Conservation (phyloP, 1,140 invertebrate species). For the Leguminivora glycinivorella region DNA sequence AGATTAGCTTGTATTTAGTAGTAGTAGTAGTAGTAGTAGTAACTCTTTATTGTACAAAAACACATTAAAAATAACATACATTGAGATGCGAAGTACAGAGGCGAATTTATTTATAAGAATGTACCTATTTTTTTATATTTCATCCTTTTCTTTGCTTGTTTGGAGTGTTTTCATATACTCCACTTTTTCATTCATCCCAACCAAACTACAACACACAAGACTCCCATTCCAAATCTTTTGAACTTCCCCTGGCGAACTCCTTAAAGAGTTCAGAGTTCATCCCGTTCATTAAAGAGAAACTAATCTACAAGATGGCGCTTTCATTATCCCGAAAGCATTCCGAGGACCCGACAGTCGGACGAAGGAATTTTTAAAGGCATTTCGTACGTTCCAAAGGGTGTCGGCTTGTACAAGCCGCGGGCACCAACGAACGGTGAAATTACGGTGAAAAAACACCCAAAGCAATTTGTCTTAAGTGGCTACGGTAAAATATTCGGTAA, state of each 20-base stretch:
- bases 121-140: no score
- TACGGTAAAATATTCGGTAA: constrained; percentile 69
- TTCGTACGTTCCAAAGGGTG: constrained; percentile 24
- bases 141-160: no score
- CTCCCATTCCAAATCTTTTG: constrained; percentile 14
- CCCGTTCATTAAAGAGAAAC: constrained; percentile 23
- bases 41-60: no score
- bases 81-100: no score
- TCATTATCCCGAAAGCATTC: constrained; percentile 26
- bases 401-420: not conserved
- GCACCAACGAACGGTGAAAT: constrained; percentile 55
- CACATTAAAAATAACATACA: no score
- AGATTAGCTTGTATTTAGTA: no score
- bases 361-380: constrained; percentile 25
- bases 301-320: constrained; percentile 25
- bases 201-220: not conserved
- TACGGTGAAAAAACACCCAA: constrained; percentile 42
- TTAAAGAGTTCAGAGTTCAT: constrained; percentile 26
- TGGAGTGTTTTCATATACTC: no score
- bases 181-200: not conserved
- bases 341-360: constrained; percentile 9
- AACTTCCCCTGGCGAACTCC: not conserved
- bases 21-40: no score
- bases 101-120: no score
- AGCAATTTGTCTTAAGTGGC: constrained; percentile 72